These are phyloP conservation scores for Aquatica leii DNA, from an alignment of 2,888 invertebrate species.

Conservation along the genomic window DNA sequence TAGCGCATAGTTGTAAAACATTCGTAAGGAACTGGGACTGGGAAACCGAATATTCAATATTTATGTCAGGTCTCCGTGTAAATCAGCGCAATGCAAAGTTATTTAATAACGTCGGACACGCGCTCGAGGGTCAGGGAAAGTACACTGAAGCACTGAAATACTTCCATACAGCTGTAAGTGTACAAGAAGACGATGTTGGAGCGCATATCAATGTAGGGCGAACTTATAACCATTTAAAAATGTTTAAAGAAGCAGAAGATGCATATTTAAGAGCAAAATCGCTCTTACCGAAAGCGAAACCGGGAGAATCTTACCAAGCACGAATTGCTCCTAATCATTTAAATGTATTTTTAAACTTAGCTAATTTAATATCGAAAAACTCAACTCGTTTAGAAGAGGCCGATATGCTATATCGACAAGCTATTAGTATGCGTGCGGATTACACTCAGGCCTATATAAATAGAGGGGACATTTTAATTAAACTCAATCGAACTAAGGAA, in stretches of 20 bases:
- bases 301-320: slow-evolving; percentile 94
- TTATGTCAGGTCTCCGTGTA: slow-evolving; percentile 88
- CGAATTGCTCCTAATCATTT: slow-evolving; percentile 95
- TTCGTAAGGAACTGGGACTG: slow-evolving; percentile 91
- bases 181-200: slow-evolving; percentile 95
- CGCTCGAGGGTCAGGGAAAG: slow-evolving; percentile 79
- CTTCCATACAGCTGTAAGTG: slow-evolving; percentile 90
- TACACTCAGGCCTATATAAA: slow-evolving; percentile 97
- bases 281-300: slow-evolving; percentile 87
- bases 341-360: slow-evolving; percentile 94
- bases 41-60: slow-evolving; percentile 92
- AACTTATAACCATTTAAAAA: slow-evolving; percentile 90
- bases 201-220: slow-evolving; percentile 97
- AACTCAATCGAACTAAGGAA: slow-evolving; percentile 91
- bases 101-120: slow-evolving; percentile 97
- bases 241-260: slow-evolving; percentile 88
- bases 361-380: slow-evolving; percentile 93
- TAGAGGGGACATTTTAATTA: slow-evolving; percentile 94
- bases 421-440: slow-evolving; percentile 96
- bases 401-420: slow-evolving; percentile 91
- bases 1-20: slow-evolving; percentile 86
- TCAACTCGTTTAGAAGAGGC: slow-evolving; percentile 92
- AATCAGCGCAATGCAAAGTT: slow-evolving; percentile 94
- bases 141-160: slow-evolving; percentile 84
- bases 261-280: slow-evolving; percentile 92